Evolutionary conservation across 2,888 invertebrate species (phyloP).

Genomic region (Andrena bicolor): DNA sequence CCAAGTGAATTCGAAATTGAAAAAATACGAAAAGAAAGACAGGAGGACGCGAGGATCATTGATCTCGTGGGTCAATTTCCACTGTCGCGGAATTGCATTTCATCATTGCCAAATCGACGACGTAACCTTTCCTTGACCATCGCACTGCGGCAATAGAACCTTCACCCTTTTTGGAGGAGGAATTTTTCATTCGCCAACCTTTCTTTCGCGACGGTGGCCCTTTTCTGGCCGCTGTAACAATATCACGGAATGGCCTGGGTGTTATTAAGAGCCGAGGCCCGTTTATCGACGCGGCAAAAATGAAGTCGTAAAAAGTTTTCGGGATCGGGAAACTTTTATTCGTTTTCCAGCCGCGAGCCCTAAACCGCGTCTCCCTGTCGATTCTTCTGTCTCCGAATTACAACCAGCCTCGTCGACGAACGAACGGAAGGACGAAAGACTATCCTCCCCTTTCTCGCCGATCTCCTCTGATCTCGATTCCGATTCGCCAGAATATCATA

Average conservation of each 20-base stretch:
- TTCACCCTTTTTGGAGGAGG: not conserved
- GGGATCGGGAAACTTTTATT: constrained; percentile 78
- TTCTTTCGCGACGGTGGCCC: constrained; percentile 17
- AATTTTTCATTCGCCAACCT: not conserved
- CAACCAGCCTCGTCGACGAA: constrained; percentile 4
- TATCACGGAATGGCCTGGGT: constrained; percentile 54
- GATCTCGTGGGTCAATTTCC: too few relatives aligned
- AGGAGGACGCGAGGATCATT: not conserved
- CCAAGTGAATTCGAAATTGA: not conserved
- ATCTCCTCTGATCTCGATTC: constrained; percentile 52
- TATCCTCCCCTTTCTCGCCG: constrained; percentile 36
- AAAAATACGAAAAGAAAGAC: not conserved
- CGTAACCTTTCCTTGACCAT: not conserved
- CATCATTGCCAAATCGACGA: not conserved
- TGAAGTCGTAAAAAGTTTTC: constrained; percentile 75
- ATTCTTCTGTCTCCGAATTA: constrained; percentile 19
- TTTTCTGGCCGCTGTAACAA: constrained; percentile 50
- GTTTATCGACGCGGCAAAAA: constrained; percentile 72
- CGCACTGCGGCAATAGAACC: not conserved
- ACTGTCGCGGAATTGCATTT: not conserved
- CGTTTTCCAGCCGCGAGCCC: constrained; percentile 62
- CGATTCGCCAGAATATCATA: constrained; percentile 61
- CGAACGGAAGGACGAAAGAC: not conserved
- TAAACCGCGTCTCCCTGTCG: constrained; percentile 4
- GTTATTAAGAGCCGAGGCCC: constrained; percentile 74